Evolutionary conservation across 2,113 vertebrate species (phyloP).

Genomic region (Neogobius melanostomus): DNA sequence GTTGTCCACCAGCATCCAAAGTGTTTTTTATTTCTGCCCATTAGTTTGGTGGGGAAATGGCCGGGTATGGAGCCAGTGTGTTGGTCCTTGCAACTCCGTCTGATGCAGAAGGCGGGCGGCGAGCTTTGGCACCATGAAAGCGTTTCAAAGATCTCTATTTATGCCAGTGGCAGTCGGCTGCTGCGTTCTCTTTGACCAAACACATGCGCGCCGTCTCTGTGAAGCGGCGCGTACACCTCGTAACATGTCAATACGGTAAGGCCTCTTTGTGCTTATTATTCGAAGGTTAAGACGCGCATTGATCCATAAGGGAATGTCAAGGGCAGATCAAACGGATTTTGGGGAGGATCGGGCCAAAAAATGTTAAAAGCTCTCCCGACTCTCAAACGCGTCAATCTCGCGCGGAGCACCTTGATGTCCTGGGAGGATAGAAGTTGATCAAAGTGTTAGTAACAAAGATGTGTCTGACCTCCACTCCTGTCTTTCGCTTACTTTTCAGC

Average conservation of each 20-base stretch:
- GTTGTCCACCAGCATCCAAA: conserved; percentile 69
- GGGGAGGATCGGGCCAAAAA: conserved; percentile 68
- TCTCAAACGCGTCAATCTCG: conserved; percentile 69
- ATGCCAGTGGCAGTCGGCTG: conserved; percentile 49
- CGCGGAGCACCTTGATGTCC: conserved; percentile 72
- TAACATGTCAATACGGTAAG: conserved; percentile 57
- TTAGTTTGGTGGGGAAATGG: conserved; percentile 75
- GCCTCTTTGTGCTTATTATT: conserved; percentile 66
- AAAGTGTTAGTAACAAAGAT: conserved; percentile 70
- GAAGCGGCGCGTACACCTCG: conserved; percentile 33
- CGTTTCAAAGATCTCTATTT: conserved; percentile 55
- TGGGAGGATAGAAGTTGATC: conserved; percentile 67
- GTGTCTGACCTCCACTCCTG: conserved; percentile 68
- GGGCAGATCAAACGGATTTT: conserved; percentile 74
- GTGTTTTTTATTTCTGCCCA: conserved; percentile 75
- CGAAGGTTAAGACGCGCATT: conserved; percentile 71
- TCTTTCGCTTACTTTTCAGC: conserved; percentile 64
- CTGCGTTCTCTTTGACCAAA: conserved; percentile 37
- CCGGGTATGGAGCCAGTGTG: conserved; percentile 41
- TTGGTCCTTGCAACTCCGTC: conserved; percentile 36
- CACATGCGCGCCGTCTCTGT: conserved; percentile 34
- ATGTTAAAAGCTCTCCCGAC: conserved; percentile 66
- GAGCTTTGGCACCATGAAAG: conserved; percentile 50
- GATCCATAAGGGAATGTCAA: conserved; percentile 69
- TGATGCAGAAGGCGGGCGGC: conserved; percentile 46